Percentiles rank a stretch among this genome's conserved stretches.
phyloP scores from a whole-genome alignment of 2,888 invertebrate genomes.

The Zaprionus lineosus region DNA sequence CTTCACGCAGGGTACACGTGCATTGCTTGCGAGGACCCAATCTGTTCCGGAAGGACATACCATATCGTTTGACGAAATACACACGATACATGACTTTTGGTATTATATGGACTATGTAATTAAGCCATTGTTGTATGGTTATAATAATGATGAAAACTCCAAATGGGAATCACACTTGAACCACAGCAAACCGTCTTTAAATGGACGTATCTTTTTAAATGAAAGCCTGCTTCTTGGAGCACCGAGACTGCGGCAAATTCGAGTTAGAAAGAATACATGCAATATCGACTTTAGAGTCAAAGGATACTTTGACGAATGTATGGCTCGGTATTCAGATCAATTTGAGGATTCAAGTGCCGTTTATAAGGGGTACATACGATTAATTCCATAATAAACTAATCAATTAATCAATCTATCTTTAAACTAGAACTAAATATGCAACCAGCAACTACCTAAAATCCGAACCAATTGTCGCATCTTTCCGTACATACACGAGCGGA shows the following conservation, averaged over 20 bases:
- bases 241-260: constrained; percentile 85
- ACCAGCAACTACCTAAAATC: no score
- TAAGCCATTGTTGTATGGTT: constrained; percentile 23
- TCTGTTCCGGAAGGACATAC: neutral
- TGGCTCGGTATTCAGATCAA: constrained; percentile 83
- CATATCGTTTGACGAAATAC: constrained; percentile 15
- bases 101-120: constrained; percentile 22
- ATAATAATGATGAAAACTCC: neutral
- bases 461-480: no score
- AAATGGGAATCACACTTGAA: neutral
- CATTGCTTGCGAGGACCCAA: neutral
- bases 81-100: constrained; percentile 44
- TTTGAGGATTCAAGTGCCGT: constrained; percentile 78
- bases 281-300: constrained; percentile 85
- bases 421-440: constrained; percentile 25
- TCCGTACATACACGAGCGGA: no score
- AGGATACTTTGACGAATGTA: constrained; percentile 85
- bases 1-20: neutral
- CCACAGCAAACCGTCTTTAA: neutral
- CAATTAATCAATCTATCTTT: no score
- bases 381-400: no score
- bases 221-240: constrained; percentile 86
- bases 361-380: constrained; percentile 41
- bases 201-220: constrained; percentile 78
- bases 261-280: constrained; percentile 86